Evolutionary conservation across 2,113 vertebrate species (phyloP).

Genomic region (Gallinago media): DNA sequence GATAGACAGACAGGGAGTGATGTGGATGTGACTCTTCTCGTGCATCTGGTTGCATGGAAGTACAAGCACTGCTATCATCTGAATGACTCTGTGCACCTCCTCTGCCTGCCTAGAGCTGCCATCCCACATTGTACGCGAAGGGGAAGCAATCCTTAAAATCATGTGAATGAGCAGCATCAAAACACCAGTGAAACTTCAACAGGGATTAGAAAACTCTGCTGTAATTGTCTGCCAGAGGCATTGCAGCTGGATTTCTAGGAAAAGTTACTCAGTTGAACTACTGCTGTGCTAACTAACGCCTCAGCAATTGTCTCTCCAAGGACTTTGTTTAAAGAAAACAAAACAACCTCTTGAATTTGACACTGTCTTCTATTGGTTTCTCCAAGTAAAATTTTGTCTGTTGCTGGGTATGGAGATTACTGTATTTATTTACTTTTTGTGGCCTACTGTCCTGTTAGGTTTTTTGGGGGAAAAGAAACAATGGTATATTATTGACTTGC

Average conservation of each 20-base stretch:
- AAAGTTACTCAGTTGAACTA: background rate
- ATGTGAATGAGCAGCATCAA: background rate
- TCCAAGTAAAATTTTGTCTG: background rate
- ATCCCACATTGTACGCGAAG: rapidly evolving
- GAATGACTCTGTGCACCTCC: background rate
- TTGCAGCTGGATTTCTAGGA: background rate
- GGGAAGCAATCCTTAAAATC: background rate
- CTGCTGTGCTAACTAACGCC: background rate
- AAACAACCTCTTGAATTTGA: background rate
- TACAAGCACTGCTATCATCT: background rate
- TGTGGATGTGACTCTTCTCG: background rate
- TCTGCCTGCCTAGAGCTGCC: background rate
- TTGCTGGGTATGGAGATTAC: background rate
- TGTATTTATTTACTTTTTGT: background rate
- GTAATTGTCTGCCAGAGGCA: background rate
- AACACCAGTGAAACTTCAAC: background rate
- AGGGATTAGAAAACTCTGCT: background rate
- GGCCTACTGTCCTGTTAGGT: background rate
- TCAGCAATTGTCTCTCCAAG: background rate
- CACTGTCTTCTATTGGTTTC: background rate
- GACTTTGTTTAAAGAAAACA: background rate
- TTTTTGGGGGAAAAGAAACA: background rate
- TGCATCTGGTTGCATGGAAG: background rate
- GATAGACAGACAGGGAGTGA: background rate
- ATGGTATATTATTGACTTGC: background rate